Base-by-base conservation (phyloP, 1,140 invertebrate genomes). In the Tribolium madens region DNA sequence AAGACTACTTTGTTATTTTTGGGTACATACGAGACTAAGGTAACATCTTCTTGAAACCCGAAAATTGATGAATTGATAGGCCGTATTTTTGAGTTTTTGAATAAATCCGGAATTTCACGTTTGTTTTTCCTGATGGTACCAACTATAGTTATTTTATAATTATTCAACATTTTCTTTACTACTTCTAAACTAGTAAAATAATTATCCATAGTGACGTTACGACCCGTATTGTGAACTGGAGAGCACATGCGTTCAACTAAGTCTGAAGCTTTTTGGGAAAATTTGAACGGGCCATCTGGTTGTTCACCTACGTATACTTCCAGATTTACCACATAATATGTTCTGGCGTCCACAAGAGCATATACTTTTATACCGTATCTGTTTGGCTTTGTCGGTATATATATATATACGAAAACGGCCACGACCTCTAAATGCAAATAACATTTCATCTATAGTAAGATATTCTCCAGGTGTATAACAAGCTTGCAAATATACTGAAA, bases 381-480 rank as follows among this genome's bases (percentile, higher is more conserved):
- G 6, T 60, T 77, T 15, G 81, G 79, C 52, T 81, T 82, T 9
- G 42, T 26, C 2, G 78, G 84, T 3, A 89, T 84, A 71, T 86
- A 87, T 53, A 85, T 57, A 79, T 72, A 57, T 87, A 87, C 7
- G 17, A 17, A 82, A 84, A 87, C 33, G n/a, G n/a, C n/a, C n/a
- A n/a, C 82, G 76, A 15, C 86, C 87, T 57, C 84, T 70, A 75
- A 86, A 87, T 10, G 60, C 36, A 47, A 82, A 46, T 0, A 87
- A 76, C 78, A 84, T 84, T 77, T 88, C 85, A 75, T 88, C 86
- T 12, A 87, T 82, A 12, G 82, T 86, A 3, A 85, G 73, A 13
- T 79, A 79, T 76, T 84, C 81, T 47, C 78, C 50, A n/a, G 78
- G 57, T 31, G 79, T 73, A 64, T 84, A 86, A 3, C 79, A 82